Evolutionary conservation across 2,888 invertebrate genomes (phyloP).

Genomic region (Aporophyla nigra): DNA sequence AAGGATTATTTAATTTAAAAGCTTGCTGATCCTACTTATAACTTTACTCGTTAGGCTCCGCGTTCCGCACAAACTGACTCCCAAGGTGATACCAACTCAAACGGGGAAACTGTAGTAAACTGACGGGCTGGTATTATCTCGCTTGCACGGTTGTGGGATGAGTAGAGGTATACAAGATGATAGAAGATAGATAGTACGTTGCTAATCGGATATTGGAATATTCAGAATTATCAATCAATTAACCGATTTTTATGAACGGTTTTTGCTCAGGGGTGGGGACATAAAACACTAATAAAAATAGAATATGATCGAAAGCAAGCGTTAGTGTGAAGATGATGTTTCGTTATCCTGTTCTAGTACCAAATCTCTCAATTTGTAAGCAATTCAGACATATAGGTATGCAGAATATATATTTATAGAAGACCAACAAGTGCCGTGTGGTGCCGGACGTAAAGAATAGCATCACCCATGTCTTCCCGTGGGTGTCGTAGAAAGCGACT

Average conservation of each 20-base stretch:
- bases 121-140: slow-evolving; percentile 45
- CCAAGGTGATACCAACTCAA: slow-evolving; percentile 65
- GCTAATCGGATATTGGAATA: background rate
- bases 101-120: slow-evolving; percentile 56
- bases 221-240: slow-evolving; percentile 8
- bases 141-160: slow-evolving; percentile 28
- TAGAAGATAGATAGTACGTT: background rate
- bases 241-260: too few species aligned
- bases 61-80: slow-evolving; percentile 62
- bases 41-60: slow-evolving; percentile 70
- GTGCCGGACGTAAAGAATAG: too few species aligned
- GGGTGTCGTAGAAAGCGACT: too few species aligned
- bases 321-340: background rate
- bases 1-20: slow-evolving; percentile 67
- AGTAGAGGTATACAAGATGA: slow-evolving; percentile 24
- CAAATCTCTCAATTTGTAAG: background rate
- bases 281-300: too few species aligned
- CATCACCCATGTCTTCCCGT: too few species aligned
- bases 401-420: background rate
- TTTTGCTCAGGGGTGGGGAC: too few species aligned
- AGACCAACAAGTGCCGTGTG: too few species aligned
- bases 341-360: background rate
- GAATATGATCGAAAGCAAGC: background rate
- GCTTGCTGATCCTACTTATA: slow-evolving; percentile 67
- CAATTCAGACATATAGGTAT: background rate